Base-by-base conservation (phyloP, 2,888 invertebrate genomes). In the Hirtodrosophila alboralis region DNA sequence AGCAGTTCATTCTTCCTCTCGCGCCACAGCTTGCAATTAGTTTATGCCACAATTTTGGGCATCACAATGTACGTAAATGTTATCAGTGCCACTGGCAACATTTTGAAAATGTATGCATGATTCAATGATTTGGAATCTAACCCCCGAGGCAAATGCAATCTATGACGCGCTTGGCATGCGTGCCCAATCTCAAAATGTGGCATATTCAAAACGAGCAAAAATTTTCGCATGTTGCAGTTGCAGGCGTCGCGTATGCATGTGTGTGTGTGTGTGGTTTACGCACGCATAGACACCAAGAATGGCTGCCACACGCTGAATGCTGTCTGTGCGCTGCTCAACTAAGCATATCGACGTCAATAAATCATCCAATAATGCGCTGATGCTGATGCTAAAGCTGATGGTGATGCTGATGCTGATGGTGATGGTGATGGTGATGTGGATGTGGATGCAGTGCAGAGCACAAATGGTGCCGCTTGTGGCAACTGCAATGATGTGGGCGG, bases 281-380 rank as follows among this genome's bases (percentile, higher is more conserved):
- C 62, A 71, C 49, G 67, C 58, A 63, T 49, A 64, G 54, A 74
- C 63, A 58, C 67, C 59, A 69, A 80, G 83, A 83, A 79, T 79
- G 68, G 79, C 64, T 75, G 64, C 56, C 38, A 37, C 38, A 37
- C 13, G 10, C 48, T 31, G 49, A 23, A 23, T 40, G 27, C n/a
- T 62, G 57, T 44, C 63, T 68, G 54, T 54, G 58, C 67, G 69
- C 68, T 78, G 84, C 70, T 83, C 87, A 89, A 87, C 87, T 87
- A 88, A 88, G 88, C 89, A 87, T 87, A 88, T 87, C 89, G 88
- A 85, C 89, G 86, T 86, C 88, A 89, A 89, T 89, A 89, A 89
- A 89, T 89, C 89, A 89, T 89, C 86, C 84, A 84, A 88, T 89
- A 88, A 89, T 89, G 86, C 84, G 72, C 73, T 65, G 85, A 71